phyloP scores from a whole-genome alignment of 2,888 invertebrate species.

The Oasisia sp. region DNA sequence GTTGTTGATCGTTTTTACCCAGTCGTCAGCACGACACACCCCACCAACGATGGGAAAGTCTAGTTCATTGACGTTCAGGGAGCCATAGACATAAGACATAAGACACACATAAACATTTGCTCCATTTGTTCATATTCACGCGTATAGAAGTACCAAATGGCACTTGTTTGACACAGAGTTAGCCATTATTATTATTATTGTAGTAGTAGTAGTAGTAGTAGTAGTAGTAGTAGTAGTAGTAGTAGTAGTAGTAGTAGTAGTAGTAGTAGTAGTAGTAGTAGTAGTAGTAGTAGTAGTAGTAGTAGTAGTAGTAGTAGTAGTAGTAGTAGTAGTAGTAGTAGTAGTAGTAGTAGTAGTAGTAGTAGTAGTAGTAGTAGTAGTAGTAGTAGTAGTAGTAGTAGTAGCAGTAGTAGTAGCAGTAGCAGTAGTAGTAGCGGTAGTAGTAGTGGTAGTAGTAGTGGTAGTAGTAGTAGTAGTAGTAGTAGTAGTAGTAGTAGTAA shows the following conservation, averaged over 20 bases:
- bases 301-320: slow-evolving; percentile 23
- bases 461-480: slow-evolving; percentile 27
- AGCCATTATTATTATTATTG: slow-evolving; percentile 22
- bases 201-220: no score
- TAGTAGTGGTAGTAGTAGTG: slow-evolving; percentile 24
- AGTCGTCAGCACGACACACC: not conserved
- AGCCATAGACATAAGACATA: not conserved
- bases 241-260: no score
- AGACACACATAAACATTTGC: not conserved
- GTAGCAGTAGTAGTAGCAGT: slow-evolving; percentile 27
- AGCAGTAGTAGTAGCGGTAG: slow-evolving; percentile 25
- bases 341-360: slow-evolving; percentile 20
- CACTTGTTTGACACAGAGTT: not conserved
- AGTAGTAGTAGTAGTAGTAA: slow-evolving; percentile 22
- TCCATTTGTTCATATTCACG: not conserved
- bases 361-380: slow-evolving; percentile 28
- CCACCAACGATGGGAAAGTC: not conserved
- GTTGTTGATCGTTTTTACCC: not conserved
- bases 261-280: no score
- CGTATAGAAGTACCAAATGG: not conserved
- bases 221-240: no score
- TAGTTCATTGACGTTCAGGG: not conserved
- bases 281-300: no score
- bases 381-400: not conserved
- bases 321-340: not conserved